These are phyloP conservation scores for Acleris holmiana DNA, from an alignment of 2,888 invertebrate genomes.

Conservation along the genomic window DNA sequence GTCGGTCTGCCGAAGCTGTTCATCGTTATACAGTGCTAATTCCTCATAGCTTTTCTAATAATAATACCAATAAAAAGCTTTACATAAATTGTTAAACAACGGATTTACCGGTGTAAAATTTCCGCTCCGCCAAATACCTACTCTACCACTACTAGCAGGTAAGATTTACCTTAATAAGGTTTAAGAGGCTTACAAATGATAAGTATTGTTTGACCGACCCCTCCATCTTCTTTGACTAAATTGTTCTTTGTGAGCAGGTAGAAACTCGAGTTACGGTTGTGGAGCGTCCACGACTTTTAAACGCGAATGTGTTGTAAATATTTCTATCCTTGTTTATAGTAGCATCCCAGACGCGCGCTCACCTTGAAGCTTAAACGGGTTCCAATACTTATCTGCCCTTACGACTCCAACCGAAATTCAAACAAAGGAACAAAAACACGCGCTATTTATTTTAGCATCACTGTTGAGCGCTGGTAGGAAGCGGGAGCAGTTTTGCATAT, in stretches of 20 bases:
- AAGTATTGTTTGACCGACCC: not conserved
- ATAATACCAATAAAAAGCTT: too few relatives aligned
- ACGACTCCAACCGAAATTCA: constrained; percentile 41
- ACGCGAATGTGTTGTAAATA: constrained; percentile 69
- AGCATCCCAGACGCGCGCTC: constrained; percentile 66
- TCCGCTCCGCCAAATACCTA: too few relatives aligned
- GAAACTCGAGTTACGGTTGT: constrained; percentile 47
- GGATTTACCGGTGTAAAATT: too few relatives aligned
- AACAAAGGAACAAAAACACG: constrained; percentile 35
- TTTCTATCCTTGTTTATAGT: constrained; percentile 70
- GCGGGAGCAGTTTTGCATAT: constrained; percentile 18
- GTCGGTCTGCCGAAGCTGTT: too few relatives aligned
- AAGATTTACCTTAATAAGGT: too few relatives aligned
- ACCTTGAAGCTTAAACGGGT: constrained; percentile 75
- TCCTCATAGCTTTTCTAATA: too few relatives aligned
- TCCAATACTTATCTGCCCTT: constrained; percentile 62
- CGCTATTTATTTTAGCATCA: constrained; percentile 34
- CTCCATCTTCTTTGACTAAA: not conserved
- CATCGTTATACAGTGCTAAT: too few relatives aligned
- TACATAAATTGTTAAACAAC: too few relatives aligned
- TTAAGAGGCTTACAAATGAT: not conserved
- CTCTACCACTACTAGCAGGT: too few relatives aligned
- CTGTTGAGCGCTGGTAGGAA: constrained; percentile 28
- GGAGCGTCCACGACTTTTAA: constrained; percentile 65
- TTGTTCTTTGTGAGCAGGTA: constrained; percentile 53